A percentile compares a stretch with the other conserved stretches of the same genome.
phyloP scores from a whole-genome alignment of 2,888 invertebrate genomes.

The Catocala fraxini region DNA sequence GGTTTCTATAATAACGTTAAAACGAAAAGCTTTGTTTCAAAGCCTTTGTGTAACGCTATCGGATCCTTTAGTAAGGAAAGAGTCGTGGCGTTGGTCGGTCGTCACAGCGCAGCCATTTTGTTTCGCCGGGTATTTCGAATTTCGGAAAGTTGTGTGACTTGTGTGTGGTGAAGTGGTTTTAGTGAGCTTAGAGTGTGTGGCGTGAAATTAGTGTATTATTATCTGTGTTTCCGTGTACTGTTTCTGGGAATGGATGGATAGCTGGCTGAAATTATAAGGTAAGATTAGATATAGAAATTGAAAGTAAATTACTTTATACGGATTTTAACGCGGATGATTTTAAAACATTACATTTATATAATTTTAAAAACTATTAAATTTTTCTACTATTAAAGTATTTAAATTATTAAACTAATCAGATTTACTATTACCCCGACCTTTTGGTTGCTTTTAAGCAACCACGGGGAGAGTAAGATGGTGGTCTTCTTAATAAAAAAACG shows the following conservation, averaged over 20 bases:
- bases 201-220: conserved; percentile 17
- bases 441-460: too few species aligned
- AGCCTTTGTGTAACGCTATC: neutral
- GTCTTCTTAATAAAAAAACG: too few species aligned
- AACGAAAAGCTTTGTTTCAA: neutral
- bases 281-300: neutral
- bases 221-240: conserved; percentile 19
- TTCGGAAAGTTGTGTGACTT: conserved; percentile 39
- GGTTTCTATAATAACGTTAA: too few species aligned
- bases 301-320: neutral
- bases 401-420: too few species aligned
- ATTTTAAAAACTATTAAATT: too few species aligned
- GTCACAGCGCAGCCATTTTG: conserved; percentile 6
- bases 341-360: too few species aligned
- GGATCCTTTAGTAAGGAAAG: conserved; percentile 16
- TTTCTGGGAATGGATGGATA: conserved; percentile 32
- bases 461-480: too few species aligned
- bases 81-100: conserved; percentile 19
- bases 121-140: conserved; percentile 32
- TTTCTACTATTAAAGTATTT: too few species aligned
- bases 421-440: too few species aligned
- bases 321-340: too few species aligned
- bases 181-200: conserved; percentile 16
- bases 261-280: conserved; percentile 28
- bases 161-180: conserved; percentile 34